Percentiles rank a stretch among this genome's conserved stretches.
phyloP scores from a whole-genome alignment of 2,888 invertebrate genomes.

The Selenia dentaria region DNA sequence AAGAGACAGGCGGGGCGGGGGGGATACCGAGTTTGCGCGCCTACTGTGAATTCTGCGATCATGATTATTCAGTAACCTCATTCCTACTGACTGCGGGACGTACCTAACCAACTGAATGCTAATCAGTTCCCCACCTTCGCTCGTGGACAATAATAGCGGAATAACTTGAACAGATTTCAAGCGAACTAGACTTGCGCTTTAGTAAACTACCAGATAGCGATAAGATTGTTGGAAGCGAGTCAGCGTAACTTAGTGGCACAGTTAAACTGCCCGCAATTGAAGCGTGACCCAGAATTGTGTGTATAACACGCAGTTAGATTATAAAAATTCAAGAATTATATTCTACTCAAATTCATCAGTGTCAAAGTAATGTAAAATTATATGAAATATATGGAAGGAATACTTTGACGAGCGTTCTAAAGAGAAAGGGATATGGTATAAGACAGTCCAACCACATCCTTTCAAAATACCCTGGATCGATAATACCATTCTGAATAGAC shows the following conservation, averaged over 20 bases:
- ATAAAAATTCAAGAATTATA: too few species aligned
- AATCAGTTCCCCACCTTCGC: slow-evolving; percentile 56
- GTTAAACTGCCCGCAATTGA: background rate
- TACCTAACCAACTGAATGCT: slow-evolving; percentile 70
- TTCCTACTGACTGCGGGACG: slow-evolving; percentile 57
- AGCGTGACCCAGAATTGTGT: too few species aligned
- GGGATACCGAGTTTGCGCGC: slow-evolving; percentile 57
- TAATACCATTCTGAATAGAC: too few species aligned
- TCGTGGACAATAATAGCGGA: slow-evolving; percentile 8
- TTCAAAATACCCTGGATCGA: too few species aligned
- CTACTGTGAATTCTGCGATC: slow-evolving; percentile 53
- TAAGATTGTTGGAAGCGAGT: slow-evolving; percentile 15
- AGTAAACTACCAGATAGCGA: too few species aligned
- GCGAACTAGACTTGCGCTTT: background rate
- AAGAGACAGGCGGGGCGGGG: slow-evolving; percentile 44
- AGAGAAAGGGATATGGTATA: too few species aligned
- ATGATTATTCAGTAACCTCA: slow-evolving; percentile 78
- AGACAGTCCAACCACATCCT: too few species aligned
- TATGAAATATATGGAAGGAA: too few species aligned
- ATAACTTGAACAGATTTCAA: slow-evolving; percentile 24
- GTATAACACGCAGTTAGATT: too few species aligned
- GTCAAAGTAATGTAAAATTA: too few species aligned
- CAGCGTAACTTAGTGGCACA: slow-evolving; percentile 21
- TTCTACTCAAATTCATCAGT: too few species aligned
- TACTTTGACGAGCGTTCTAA: too few species aligned